Evolutionary conservation across 2,113 vertebrate species (phyloP), one percentile per base, ranked within the genome.

Genomic region (Xenopus tropicalis): DNA sequence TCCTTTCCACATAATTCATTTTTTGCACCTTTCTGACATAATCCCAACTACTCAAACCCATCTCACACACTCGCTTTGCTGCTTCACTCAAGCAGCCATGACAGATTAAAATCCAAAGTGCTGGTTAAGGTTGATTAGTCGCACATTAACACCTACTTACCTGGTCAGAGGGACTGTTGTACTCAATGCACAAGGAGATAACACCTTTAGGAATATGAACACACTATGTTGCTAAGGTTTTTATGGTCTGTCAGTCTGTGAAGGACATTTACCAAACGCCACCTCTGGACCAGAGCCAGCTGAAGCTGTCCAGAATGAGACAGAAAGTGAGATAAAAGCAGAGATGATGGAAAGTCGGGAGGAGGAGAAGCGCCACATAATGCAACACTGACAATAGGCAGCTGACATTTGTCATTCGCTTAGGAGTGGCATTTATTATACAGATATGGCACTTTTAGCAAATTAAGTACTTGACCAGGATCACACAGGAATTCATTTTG

Each of bases 221-320:
- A 46, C 44, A 21, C 57, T 71, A 14, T 46, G 44, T 46, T 14
- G 22, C 12, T 74, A 19, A 44, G 29, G 44, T 58, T 66, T 61
- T 67, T 37, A 74, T 74, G 64, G 22, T 67, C 65, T 68, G 56
- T 22, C 29, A 51, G 14, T 66, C 21, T 20, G 37, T 46, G 71
- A 66, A 74, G 63, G 64, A 68, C 24, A 52, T 42, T 68, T 37
- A 17, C 23, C 43, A 17, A 52, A 37, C 13, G 14, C 46, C 61
- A 42, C 23, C 43, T 16, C 20, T 74, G 64, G 64, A 58, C 19
- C 56, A n/a, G 13, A 16, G 64, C 72, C 51, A 74, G 52, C 10
- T 44, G 57, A 68, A 42, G 59, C 63, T 59, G 29, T 64, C 61
- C 46, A 57, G 25, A 66, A 6, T 17, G 52, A 56, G 61, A 42